phyloP scores from a whole-genome alignment of 2,888 invertebrate genomes.

The Drosophila seclusa region DNA sequence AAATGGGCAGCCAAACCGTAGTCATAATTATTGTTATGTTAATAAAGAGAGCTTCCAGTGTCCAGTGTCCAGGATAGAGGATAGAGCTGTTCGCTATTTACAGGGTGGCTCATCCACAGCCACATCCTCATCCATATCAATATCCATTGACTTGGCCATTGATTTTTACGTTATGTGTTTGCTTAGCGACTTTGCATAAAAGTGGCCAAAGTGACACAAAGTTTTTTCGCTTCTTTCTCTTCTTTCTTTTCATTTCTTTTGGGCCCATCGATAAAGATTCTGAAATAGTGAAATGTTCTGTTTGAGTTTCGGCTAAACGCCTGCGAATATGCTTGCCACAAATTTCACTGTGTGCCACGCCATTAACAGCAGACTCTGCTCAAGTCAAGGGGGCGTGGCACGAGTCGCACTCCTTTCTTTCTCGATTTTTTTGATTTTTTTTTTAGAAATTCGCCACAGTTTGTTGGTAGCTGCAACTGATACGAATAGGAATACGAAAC shows the following conservation, averaged over 20 bases:
- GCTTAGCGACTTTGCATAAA: slow-evolving; percentile 73
- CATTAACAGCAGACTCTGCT: slow-evolving; percentile 61
- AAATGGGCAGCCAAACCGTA: slow-evolving; percentile 64
- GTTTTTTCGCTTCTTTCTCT: neutral
- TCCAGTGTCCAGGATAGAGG: slow-evolving; percentile 4
- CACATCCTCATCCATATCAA: neutral
- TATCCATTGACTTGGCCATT: slow-evolving; percentile 46
- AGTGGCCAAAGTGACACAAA: slow-evolving; percentile 55
- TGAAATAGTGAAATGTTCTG: slow-evolving; percentile 19
- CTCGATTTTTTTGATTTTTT: slow-evolving; percentile 17
- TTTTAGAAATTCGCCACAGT: slow-evolving; percentile 58
- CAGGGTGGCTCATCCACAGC: slow-evolving; percentile 45
- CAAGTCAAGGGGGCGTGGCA: slow-evolving; percentile 63
- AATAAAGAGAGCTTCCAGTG: slow-evolving; percentile 46
- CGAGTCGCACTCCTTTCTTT: slow-evolving; percentile 60
- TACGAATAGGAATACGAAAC: slow-evolving; percentile 15
- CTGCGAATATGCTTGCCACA: slow-evolving; percentile 60
- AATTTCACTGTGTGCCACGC: slow-evolving; percentile 37
- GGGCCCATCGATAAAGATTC: slow-evolving; percentile 34
- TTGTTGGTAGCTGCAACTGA: slow-evolving; percentile 51
- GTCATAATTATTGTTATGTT: slow-evolving; percentile 80
- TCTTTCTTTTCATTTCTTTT: neutral
- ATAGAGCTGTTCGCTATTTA: slow-evolving; percentile 20
- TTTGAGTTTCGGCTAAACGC: slow-evolving; percentile 52
- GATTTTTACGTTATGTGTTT: slow-evolving; percentile 71